Percentiles rank a stretch among this genome's conserved stretches.
Evolutionary conservation across 1,140 invertebrate genomes (phyloP).

Genomic region (Pogonomyrmex californicus): DNA sequence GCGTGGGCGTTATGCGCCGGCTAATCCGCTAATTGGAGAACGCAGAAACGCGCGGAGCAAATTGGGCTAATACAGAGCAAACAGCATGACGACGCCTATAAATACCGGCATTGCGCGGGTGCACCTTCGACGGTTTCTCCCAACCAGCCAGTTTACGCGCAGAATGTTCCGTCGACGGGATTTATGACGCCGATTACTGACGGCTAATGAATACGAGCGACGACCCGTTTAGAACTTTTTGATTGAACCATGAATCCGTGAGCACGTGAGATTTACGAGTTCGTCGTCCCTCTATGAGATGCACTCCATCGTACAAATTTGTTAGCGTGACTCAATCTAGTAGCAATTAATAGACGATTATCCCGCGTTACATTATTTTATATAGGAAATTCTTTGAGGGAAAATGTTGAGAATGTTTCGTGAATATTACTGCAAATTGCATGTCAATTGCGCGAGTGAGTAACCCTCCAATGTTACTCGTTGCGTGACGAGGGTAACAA

Average conservation of each 20-base stretch:
- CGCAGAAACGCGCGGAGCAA: conserved; percentile 56
- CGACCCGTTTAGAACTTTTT: conserved; percentile 54
- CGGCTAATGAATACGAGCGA: conserved; percentile 51
- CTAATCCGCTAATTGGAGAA: conserved; percentile 73
- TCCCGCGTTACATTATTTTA: not conserved
- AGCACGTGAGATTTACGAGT: conserved; percentile 31
- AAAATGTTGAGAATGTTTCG: not conserved
- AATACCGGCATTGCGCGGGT: conserved; percentile 65
- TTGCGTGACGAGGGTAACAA: conserved; percentile 32
- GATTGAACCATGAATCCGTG: conserved; percentile 57
- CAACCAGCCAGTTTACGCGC: conserved; percentile 2
- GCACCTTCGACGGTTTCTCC: conserved; percentile 44
- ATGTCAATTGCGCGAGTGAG: conserved; percentile 2
- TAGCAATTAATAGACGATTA: conserved; percentile 8
- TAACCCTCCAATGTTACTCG: conserved; percentile 7
- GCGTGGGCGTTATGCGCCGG: conserved; percentile 66
- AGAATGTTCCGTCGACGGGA: conserved; percentile 2
- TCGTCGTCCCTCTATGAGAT: not conserved
- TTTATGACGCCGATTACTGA: conserved; percentile 46
- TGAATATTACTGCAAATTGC: not conserved
- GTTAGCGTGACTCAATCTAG: conserved; percentile 18
- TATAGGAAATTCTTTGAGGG: not conserved
- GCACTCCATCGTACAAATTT: conserved; percentile 14
- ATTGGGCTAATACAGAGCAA: conserved; percentile 72
- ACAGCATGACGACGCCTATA: conserved; percentile 70